These are phyloP conservation scores for Brachypterus glaber DNA, from an alignment of 2,888 invertebrate genomes.

Conservation along the genomic window DNA sequence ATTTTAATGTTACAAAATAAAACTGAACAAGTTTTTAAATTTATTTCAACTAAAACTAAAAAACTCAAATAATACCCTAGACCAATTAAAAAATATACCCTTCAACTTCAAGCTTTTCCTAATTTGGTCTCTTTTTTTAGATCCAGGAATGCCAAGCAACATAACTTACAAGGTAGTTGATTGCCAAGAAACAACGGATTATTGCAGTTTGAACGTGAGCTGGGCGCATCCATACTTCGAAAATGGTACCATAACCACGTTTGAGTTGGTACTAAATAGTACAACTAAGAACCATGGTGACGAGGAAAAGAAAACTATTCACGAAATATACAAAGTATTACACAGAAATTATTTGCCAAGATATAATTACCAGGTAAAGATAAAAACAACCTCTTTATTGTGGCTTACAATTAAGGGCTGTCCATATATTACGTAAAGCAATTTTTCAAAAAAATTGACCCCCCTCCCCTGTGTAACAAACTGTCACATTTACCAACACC, in stretches of 20 bases:
- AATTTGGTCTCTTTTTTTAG: slow-evolving; percentile 25
- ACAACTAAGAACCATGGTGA: slow-evolving; percentile 21
- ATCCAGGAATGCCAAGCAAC: slow-evolving; percentile 31
- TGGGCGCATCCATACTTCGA: slow-evolving; percentile 35
- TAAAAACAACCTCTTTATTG: no score
- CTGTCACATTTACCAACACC: no score
- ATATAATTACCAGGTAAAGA: slow-evolving; percentile 29
- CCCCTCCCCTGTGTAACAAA: no score
- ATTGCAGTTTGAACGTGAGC: slow-evolving; percentile 32
- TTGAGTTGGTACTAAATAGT: slow-evolving; percentile 30
- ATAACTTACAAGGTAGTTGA: slow-evolving; percentile 31
- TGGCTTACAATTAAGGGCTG: background rate
- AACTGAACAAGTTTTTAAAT: no score
- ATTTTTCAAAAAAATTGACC: no score
- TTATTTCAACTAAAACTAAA: no score
- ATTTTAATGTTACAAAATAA: no score
- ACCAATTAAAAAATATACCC: no score
- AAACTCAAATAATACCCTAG: no score
- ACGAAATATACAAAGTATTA: slow-evolving; percentile 27
- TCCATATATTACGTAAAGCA: no score
- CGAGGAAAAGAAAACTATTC: slow-evolving; percentile 24
- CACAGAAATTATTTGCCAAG: slow-evolving; percentile 26
- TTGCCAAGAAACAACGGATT: slow-evolving; percentile 26
- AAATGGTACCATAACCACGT: slow-evolving; percentile 32
- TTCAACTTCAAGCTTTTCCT: no score